Evolutionary conservation across 2,113 vertebrate genomes (phyloP), one percentile per base, ranked within the genome.

Genomic region (Australoheros scitulus): DNA sequence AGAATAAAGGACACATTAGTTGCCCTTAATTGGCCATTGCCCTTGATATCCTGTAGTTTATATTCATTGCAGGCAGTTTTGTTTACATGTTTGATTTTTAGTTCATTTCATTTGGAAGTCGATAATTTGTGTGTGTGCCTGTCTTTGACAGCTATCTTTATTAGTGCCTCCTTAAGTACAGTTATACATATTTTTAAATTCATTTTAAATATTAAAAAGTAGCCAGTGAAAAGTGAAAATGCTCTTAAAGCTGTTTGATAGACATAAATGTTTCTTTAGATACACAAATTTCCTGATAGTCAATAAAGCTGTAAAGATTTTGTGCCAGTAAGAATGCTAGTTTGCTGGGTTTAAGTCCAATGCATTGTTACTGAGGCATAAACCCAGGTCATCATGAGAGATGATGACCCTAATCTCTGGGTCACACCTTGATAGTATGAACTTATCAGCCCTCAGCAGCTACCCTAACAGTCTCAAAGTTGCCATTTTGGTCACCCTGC

Each of bases 361-460:
- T 36, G 47, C 52, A 59, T 70, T 34, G 60, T 60, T 32, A 6
- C 5, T 26, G 57, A 11, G n/a, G 32, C 36, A 14, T 52, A 59
- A 60, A 68, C 17, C 1, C 59, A 56, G 56, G 32, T 17, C n/a
- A 56, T 76, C 6, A 11, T 13, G 11, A 41, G 32, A 55, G 22
- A 43, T 34, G 22, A 80, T 84, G 22, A 14, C 50, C 13, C 15
- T 79, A 81, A 85, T 86, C 86, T 70, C 50, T 59, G 36, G 18
- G 38, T 22, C 57, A 68, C 88, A 80, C 85, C 85, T 77, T 81
- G 22, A 63, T 52, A 75, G 64, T 11, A 41, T 26, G 20, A 63
- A n/a, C 29, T 83, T 86, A 89, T 90, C 80, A 74, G 24, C 26
- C 41, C 32, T 74, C 83, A 68, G 32, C 70, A 75, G 57, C n/a